Conservation (phyloP, 1,140 invertebrate species). For the Maniola jurtina region DNA sequence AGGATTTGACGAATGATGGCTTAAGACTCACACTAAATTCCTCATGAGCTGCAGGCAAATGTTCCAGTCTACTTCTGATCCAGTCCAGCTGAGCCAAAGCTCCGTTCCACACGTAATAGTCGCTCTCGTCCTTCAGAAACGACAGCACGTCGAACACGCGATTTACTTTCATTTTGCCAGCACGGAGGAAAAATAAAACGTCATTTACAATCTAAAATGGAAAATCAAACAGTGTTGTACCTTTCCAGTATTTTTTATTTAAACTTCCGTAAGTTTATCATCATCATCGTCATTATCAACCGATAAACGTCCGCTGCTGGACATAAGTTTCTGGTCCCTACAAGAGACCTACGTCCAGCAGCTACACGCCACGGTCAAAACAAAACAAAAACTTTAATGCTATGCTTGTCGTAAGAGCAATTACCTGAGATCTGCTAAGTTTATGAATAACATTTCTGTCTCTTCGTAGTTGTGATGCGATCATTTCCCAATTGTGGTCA, state of each 20-base stretch:
- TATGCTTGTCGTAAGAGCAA: too few species aligned
- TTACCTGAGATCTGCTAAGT: constrained; percentile 86
- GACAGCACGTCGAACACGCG: constrained; percentile 79
- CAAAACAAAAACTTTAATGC: too few species aligned
- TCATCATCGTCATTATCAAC: too few species aligned
- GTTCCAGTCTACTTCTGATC: constrained; percentile 69
- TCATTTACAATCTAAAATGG: constrained; percentile 85
- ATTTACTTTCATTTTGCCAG: constrained; percentile 63
- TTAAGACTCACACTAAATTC: constrained; percentile 48
- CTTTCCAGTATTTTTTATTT: too few species aligned
- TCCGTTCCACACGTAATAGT: constrained; percentile 83
- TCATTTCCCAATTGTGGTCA: constrained; percentile 81
- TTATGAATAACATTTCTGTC: constrained; percentile 80
- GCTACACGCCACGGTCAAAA: too few species aligned
- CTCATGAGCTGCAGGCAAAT: constrained; percentile 44
- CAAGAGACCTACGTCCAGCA: too few species aligned
- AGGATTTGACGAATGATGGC: too few species aligned
- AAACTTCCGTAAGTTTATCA: too few species aligned
- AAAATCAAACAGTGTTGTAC: neutral
- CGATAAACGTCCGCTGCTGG: too few species aligned
- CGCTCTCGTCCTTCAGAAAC: constrained; percentile 81
- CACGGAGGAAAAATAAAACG: constrained; percentile 81
- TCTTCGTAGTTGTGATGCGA: constrained; percentile 76
- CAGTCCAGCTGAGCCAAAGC: constrained; percentile 80
- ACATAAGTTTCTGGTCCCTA: too few species aligned